Conservation (phyloP, 1,140 invertebrate genomes). For the Lordiphosa mommai region DNA sequence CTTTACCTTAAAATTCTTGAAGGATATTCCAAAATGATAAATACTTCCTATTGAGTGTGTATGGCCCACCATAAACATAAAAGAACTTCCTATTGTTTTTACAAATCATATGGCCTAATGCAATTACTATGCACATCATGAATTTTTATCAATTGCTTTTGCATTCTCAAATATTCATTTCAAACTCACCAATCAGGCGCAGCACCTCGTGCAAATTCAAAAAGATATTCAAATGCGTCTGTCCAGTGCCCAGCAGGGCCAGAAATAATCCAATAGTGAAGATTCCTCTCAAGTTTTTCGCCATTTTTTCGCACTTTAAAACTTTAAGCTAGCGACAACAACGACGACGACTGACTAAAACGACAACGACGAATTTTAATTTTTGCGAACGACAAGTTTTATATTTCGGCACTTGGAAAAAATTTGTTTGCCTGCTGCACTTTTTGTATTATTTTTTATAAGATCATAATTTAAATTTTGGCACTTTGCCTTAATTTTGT, state of each 20-base stretch:
- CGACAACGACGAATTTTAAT: neutral
- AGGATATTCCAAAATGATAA: too few species aligned
- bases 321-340: slow-evolving; percentile 5
- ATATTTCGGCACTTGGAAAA: slow-evolving; percentile 37
- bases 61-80: too few species aligned
- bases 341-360: too few species aligned
- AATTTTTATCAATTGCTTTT: too few species aligned
- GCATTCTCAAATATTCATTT: too few species aligned
- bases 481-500: neutral
- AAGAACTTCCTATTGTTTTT: too few species aligned
- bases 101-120: too few species aligned
- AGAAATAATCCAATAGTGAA: slow-evolving; percentile 74
- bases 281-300: slow-evolving; percentile 37
- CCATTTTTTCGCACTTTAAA: slow-evolving; percentile 31
- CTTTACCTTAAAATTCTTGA: too few species aligned
- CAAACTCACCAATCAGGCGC: slow-evolving; percentile 79
- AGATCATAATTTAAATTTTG: neutral
- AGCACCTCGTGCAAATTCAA: slow-evolving; percentile 79
- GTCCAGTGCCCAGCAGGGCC: slow-evolving; percentile 45
- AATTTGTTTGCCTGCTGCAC: slow-evolving; percentile 14
- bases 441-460: slow-evolving; percentile 19
- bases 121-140: too few species aligned
- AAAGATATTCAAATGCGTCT: slow-evolving; percentile 78
- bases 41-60: too few species aligned
- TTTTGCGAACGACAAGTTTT: slow-evolving; percentile 1